Percentiles rank a stretch among this genome's conserved stretches.
These are phyloP conservation scores for Pseudoatta argentina DNA, from an alignment of 1,140 invertebrate genomes.

Conservation along the genomic window DNA sequence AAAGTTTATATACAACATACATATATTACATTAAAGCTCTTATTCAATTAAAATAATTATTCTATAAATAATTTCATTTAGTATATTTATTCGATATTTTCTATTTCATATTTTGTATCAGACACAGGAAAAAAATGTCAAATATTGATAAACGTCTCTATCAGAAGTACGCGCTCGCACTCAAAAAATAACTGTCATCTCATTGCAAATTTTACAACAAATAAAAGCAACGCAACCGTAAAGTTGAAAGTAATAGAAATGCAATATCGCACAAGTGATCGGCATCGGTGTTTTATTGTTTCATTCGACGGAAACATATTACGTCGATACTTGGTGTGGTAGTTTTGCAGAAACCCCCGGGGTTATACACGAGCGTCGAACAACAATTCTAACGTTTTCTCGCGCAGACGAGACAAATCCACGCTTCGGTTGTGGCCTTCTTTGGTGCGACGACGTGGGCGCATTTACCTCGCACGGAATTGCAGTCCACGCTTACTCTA, in stretches of 20 bases:
- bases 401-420: constrained; percentile 72
- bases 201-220: neutral
- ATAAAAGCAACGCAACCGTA: neutral
- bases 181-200: neutral
- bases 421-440: constrained; percentile 69
- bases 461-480: constrained; percentile 73
- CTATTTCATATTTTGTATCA: neutral
- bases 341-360: neutral
- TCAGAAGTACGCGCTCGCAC: neutral
- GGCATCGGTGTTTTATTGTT: neutral
- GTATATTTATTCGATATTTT: neutral
- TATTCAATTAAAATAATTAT: neutral
- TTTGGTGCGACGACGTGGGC: constrained; percentile 73
- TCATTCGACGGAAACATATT: neutral
- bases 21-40: too few species aligned
- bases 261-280: neutral
- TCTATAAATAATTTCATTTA: too few species aligned
- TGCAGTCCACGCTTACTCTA: constrained; percentile 72
- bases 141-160: neutral
- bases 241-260: neutral
- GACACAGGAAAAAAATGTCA: neutral
- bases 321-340: neutral
- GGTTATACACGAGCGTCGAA: constrained; percentile 1
- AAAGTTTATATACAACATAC: neutral
- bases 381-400: constrained; percentile 47